Base-by-base conservation (phyloP, 2,888 invertebrate species). In the Heteropelma amictum region DNA sequence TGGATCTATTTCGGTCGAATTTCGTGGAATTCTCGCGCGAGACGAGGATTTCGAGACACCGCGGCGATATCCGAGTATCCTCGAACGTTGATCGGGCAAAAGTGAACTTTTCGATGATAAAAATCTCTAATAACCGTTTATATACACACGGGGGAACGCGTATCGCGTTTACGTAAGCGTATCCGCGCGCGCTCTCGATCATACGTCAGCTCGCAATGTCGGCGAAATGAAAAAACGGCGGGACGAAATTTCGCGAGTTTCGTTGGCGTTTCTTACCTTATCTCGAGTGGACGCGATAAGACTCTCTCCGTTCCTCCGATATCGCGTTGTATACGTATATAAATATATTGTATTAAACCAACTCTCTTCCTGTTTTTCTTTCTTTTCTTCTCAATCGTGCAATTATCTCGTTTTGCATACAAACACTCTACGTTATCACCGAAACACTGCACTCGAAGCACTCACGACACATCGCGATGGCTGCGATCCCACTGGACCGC, bases 371-470 rank as follows among this genome's bases (percentile, higher is more conserved):
- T 26, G 53, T 54, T 60, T 61, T 3, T 54, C 14, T 49, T 47
- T 28, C 19, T 28, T 14, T 14, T 42, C 61, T 19, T n/a, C n/a
- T n/a, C n/a, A n/a, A n/a, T n/a, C n/a, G n/a, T n/a, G n/a, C n/a
- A 12, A 69, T 28, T 63, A 70, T 72, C 72, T 72, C 53, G 14
- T 64, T 42, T 73, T 42, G 49, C 53, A 49, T 78, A 72, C 38
- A 72, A 76, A 81, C n/a, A 84, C 87, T 87, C 87, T 87, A 84
- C 76, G 83, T 87, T 84, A 87, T 83, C 88, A 88, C 87, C 86
- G 87, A 84, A 80, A 85, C 88, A 88, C 87, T 87, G 84, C 87
- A 88, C 88, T 83, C 81, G 84, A 85, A 84, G 87, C 88, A 87
- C 86, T 88, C 88, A 85, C 86, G 84, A 82, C 88, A 88, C 88